phyloP scores from a whole-genome alignment of 2,797 vertebrate species.

The Sebastes flavidus region DNA sequence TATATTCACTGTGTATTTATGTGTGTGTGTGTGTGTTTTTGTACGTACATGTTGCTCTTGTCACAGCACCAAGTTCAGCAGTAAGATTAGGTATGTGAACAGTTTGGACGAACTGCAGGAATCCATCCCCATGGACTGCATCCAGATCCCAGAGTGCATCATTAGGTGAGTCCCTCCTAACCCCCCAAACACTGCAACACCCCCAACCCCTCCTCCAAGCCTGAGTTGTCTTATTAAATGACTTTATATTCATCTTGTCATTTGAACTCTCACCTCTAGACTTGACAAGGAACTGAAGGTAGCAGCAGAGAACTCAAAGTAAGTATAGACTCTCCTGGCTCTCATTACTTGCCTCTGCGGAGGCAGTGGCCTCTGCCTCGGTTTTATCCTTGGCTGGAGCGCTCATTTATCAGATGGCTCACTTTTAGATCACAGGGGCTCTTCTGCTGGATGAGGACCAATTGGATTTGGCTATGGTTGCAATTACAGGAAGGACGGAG shows the following conservation, averaged over 20 bases:
- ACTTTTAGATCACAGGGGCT: conserved; percentile 54
- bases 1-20: background rate
- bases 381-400: conserved; percentile 43
- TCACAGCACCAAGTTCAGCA: conserved; percentile 96
- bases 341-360: conserved; percentile 34
- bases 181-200: background rate
- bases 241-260: conserved; percentile 48
- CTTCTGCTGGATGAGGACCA: conserved; percentile 55
- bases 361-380: conserved; percentile 18
- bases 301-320: conserved; percentile 90
- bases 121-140: conserved; percentile 93
- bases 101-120: conserved; percentile 90
- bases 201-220: background rate
- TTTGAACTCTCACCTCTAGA: conserved; percentile 69
- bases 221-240: conserved; percentile 18
- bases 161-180: conserved; percentile 87
- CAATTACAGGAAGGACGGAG: conserved; percentile 43
- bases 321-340: conserved; percentile 72
- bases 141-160: conserved; percentile 96
- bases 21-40: background rate
- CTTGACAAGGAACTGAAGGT: conserved; percentile 91
- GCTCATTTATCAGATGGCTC: conserved; percentile 61
- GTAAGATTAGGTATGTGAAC: conserved; percentile 94
- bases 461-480: conserved; percentile 47
- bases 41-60: conserved; percentile 14